Base-by-base conservation (phyloP, 2,797 vertebrate genomes). In the Halcyon smyrnensis region DNA sequence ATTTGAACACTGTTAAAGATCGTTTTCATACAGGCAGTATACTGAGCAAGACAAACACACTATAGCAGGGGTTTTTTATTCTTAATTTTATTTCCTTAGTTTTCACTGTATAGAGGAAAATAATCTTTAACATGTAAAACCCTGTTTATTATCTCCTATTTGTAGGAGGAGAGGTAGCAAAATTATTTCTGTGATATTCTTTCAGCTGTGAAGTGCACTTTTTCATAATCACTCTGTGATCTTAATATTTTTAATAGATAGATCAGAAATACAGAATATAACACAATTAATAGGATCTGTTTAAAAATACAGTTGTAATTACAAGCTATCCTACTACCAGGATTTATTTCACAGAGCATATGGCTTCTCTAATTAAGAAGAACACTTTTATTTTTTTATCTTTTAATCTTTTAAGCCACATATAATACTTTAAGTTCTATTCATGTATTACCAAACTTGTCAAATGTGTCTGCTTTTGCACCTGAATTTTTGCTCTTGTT, bases 311-410 rank as follows among this genome's bases (percentile, higher is more conserved):
- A 39, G 36, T 76, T 91, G 59, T 86, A 91, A 88, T 95, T 91
- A 60, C 51, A 79, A 84, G 34, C 51, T 75, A 75, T 64, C 50
- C 76, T 85, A 30, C 41, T 74, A 70, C 43, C 34, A 74, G 59
- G 62, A 64, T 94, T 96, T 80, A 78, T 86, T 96, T 92, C 51
- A 57, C 48, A 70, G 34, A 92, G 34, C 71, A 74, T 87, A 76
- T 84, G 88, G 27, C 70, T 95, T 86, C 67, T 88, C 80, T 85
- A 96, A 96, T 95, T 92, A 94, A 84, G 79, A 93, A 82, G 70
- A 85, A 43, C 24, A 39, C 32, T 88, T 28, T 60, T 74, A 76
- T 91, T 76, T 91, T 76, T 94, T 51, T 53, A 79, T 94, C 73
- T 84, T 95, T 94, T 86, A 63, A 89, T 95, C 92, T 93, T 77